Percentiles rank a stretch among this genome's conserved stretches.
These are phyloP conservation scores for Streblospio benedicti DNA, from an alignment of 1,140 invertebrate genomes.

Conservation along the genomic window DNA sequence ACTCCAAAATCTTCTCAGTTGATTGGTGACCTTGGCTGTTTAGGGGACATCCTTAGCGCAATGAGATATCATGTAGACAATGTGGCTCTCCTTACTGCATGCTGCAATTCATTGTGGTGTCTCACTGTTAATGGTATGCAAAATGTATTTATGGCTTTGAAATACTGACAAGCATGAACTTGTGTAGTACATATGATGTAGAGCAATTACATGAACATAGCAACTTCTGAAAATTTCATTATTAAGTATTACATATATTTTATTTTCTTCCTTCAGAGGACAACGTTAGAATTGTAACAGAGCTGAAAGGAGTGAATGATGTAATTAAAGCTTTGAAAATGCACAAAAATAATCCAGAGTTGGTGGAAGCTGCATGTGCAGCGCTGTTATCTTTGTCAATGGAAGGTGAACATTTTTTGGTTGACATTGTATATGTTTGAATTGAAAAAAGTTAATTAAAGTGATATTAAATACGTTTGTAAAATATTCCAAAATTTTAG, in stretches of 20 bases:
- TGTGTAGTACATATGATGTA: too few species aligned
- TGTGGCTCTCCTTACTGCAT: conserved; percentile 25
- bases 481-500: conserved; percentile 22
- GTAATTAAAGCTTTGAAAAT: conserved; percentile 31
- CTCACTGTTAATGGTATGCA: conserved; percentile 33
- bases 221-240: too few species aligned
- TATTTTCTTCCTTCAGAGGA: conserved; percentile 25
- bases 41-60: conserved; percentile 30
- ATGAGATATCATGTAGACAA: conserved; percentile 27
- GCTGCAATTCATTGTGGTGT: conserved; percentile 38
- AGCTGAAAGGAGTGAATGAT: conserved; percentile 27
- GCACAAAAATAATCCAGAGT: conserved; percentile 29
- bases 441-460: not conserved
- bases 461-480: not conserved
- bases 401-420: conserved; percentile 29
- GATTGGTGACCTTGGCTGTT: conserved; percentile 30
- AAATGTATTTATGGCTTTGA: not conserved
- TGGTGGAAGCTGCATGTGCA: conserved; percentile 35
- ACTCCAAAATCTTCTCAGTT: conserved; percentile 26
- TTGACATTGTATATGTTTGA: too few species aligned
- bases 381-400: conserved; percentile 34
- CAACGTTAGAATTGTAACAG: conserved; percentile 31
- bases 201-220: too few species aligned
- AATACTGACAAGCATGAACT: too few species aligned
- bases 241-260: not conserved